These are phyloP conservation scores for Drosophila dunni DNA, from an alignment of 1,140 invertebrate genomes.

Conservation along the genomic window DNA sequence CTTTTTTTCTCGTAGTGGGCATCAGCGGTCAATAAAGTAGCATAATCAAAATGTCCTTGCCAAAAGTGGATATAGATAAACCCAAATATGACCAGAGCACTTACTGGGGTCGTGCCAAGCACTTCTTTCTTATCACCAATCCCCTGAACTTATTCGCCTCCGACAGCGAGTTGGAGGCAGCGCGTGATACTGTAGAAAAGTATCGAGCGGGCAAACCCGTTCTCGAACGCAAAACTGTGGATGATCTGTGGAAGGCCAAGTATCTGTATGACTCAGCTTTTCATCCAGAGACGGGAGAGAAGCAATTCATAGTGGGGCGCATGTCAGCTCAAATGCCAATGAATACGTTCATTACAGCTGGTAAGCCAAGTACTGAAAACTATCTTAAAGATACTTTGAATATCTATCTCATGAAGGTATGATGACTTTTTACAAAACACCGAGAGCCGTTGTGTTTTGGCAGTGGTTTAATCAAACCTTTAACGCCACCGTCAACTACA, in stretches of 20 bases:
- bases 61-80: slow-evolving; percentile 90
- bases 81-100: slow-evolving; percentile 95
- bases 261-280: slow-evolving; percentile 93
- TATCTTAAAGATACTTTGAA: background rate
- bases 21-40: background rate
- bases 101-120: slow-evolving; percentile 93
- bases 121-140: slow-evolving; percentile 96
- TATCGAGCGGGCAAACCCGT: slow-evolving; percentile 89
- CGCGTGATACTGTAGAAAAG: slow-evolving; percentile 89
- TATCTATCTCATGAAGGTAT: slow-evolving; percentile 83
- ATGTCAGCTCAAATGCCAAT: slow-evolving; percentile 97
- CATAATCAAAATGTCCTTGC: slow-evolving; percentile 44
- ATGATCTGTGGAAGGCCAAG: slow-evolving; percentile 91
- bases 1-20: background rate
- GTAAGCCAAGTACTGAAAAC: slow-evolving; percentile 87
- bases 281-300: slow-evolving; percentile 94
- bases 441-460: slow-evolving; percentile 94
- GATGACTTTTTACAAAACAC: slow-evolving; percentile 89
- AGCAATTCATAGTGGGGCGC: slow-evolving; percentile 90
- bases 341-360: slow-evolving; percentile 95
- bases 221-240: slow-evolving; percentile 86
- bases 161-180: slow-evolving; percentile 89
- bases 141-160: slow-evolving; percentile 93
- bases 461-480: slow-evolving; percentile 97
- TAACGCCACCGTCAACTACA: slow-evolving; percentile 96